Conservation (phyloP, 92 coral and sea anemone genomes). For the Meandrina meandrites region DNA sequence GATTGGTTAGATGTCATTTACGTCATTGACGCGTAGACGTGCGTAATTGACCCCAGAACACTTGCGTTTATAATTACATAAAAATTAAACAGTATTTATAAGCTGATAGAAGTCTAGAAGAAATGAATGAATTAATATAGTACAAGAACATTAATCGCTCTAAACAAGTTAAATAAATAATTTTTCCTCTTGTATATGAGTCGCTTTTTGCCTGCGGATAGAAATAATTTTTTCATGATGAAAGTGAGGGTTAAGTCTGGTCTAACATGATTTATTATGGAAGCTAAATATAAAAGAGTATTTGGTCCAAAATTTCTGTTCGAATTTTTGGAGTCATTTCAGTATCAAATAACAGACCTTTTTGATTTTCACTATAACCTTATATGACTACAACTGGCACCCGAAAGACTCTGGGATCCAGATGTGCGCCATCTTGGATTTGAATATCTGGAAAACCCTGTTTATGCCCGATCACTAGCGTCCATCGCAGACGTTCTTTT, state of each 20-base stretch:
- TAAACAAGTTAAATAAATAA: slow-evolving; percentile 8
- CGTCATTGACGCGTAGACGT: too few species aligned
- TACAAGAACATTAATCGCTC: not conserved
- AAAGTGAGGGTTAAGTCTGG: too few species aligned
- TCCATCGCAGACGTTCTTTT: too few species aligned
- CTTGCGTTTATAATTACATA: not conserved
- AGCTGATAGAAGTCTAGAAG: not conserved
- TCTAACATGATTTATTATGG: not conserved
- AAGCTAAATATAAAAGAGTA: not conserved
- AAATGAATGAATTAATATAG: not conserved
- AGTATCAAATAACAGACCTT: not conserved
- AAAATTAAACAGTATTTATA: slow-evolving; percentile 15
- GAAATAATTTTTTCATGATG: too few species aligned
- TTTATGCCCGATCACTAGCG: not conserved
- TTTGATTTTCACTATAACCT: not conserved
- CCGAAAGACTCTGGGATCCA: too few species aligned
- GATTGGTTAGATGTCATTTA: not conserved
- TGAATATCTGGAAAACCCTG: too few species aligned
- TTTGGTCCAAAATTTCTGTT: not conserved
- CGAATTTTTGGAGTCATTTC: too few species aligned
- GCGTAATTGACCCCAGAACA: not conserved
- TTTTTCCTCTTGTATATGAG: not conserved
- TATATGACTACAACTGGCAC: too few species aligned
- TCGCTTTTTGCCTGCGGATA: not conserved
- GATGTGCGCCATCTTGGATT: too few species aligned